These are phyloP conservation scores for Danio albolineatus DNA, from an alignment of 2,797 vertebrate species.

Conservation along the genomic window DNA sequence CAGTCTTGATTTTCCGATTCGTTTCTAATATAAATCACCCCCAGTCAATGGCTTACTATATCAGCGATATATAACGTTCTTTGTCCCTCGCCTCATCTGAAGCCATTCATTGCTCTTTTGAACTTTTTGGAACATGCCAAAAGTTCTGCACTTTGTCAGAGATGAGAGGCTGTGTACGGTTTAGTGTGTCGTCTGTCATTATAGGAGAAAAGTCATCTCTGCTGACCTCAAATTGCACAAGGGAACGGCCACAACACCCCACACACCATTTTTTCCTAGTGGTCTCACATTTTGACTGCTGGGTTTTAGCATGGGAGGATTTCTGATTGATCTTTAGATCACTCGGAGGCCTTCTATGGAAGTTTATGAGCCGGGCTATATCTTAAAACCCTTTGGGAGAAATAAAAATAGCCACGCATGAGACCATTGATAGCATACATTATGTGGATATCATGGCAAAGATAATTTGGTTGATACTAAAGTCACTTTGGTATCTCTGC, in stretches of 20 bases:
- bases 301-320: slow-evolving; percentile 43
- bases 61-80: slow-evolving; percentile 23
- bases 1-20: slow-evolving; percentile 46
- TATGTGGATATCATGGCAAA: not conserved
- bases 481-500: not conserved
- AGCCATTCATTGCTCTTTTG: slow-evolving; percentile 13
- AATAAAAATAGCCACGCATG: slow-evolving; percentile 34
- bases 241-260: slow-evolving; percentile 32
- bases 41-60: slow-evolving; percentile 23
- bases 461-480: not conserved
- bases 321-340: slow-evolving; percentile 47
- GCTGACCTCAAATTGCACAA: slow-evolving; percentile 52
- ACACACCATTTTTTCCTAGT: slow-evolving; percentile 40
- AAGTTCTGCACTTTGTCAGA: slow-evolving; percentile 47
- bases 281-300: slow-evolving; percentile 54
- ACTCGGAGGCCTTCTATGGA: slow-evolving; percentile 21
- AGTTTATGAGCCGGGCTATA: not conserved
- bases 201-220: slow-evolving; percentile 40
- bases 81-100: slow-evolving; percentile 42
- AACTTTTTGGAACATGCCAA: slow-evolving; percentile 44
- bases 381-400: slow-evolving; percentile 8
- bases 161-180: slow-evolving; percentile 39
- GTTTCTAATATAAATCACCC: slow-evolving; percentile 48
- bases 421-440: slow-evolving; percentile 4
- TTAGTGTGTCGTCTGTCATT: slow-evolving; percentile 52